Evolutionary conservation across 2,113 vertebrate genomes (phyloP), one percentile per base, ranked within the genome.

Genomic region (Limanda limanda): DNA sequence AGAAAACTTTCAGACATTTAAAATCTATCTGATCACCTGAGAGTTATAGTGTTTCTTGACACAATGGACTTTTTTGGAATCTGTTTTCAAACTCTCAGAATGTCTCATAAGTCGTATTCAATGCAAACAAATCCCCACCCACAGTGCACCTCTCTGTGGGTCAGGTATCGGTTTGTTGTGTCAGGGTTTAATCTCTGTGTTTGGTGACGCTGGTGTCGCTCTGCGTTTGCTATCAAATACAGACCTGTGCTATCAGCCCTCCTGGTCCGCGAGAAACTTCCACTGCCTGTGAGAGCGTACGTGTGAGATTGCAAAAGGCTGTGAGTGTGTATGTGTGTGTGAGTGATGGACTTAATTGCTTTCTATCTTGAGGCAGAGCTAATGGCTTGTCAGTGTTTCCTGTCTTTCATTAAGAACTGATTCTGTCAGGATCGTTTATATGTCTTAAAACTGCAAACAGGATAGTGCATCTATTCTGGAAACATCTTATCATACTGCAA

Each of bases 191-290:
- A 71, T 80, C 75, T 78, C 73, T 24, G 80, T 61, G 78, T 82
- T 57, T 80, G 78, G 77, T 79, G 68, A 70, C 72, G 18, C 59
- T 15, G 0, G 68, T 80, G 67, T 71, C 76, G 76, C 74, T 78
- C 31, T 59, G 68, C 68, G 76, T 83, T 84, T 87, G 65, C 59
- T 79, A 66, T 83, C 87, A 88, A 82, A 86, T 73, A 78, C 65
- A 58, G 83, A 55, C 52, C 59, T 59, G 27, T 1, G 0, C 68
- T 70, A 77, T 87, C 72, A 63, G 48, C 31, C 60, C 70, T 12
- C n/a, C 45, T 10, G 27, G 45, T 3, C 67, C 54, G 83, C 68
- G 69, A 71, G 72, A 84, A 83, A 66, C 35, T 75, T 71, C 60
- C 40, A 2, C 55, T 45, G 52, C 51, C 25, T 14, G 25, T 7